phyloP scores from a whole-genome alignment of 1,140 invertebrate genomes.

The Pygmarrhopalites habei region DNA sequence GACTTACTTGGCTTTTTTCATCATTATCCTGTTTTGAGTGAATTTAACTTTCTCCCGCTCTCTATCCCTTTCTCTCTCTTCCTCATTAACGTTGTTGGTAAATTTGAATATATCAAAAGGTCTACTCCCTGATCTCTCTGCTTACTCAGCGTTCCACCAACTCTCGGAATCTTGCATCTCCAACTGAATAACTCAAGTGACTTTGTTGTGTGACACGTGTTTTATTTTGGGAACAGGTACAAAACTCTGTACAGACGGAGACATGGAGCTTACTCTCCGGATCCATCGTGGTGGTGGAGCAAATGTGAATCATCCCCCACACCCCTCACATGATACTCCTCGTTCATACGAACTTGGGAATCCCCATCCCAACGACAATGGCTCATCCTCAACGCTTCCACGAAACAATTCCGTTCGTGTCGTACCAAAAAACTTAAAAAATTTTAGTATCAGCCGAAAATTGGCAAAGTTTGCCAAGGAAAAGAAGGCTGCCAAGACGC shows the following conservation, averaged over 20 bases:
- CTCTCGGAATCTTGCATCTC: too few relatives aligned
- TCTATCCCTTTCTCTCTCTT: too few relatives aligned
- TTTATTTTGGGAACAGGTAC: too few relatives aligned
- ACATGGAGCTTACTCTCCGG: conserved; percentile 72
- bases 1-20: too few relatives aligned
- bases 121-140: too few relatives aligned
- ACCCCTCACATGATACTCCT: conserved; percentile 6
- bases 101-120: too few relatives aligned
- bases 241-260: conserved; percentile 56
- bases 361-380: conserved; percentile 17
- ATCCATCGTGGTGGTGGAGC: conserved; percentile 76
- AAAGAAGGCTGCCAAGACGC: conserved; percentile 90
- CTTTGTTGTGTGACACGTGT: too few relatives aligned
- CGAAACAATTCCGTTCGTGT: conserved; percentile 35
- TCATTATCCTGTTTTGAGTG: too few relatives aligned
- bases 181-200: too few relatives aligned
- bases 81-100: too few relatives aligned
- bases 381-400: conserved; percentile 15
- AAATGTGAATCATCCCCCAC: conserved; percentile 14
- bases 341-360: not conserved
- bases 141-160: too few relatives aligned
- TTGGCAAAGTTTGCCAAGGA: conserved; percentile 88
- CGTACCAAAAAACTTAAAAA: conserved; percentile 52
- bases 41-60: too few relatives aligned
- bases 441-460: conserved; percentile 81